Evolutionary conservation across 2,797 vertebrate species (phyloP).

Genomic region (Urophycis tenuis): DNA sequence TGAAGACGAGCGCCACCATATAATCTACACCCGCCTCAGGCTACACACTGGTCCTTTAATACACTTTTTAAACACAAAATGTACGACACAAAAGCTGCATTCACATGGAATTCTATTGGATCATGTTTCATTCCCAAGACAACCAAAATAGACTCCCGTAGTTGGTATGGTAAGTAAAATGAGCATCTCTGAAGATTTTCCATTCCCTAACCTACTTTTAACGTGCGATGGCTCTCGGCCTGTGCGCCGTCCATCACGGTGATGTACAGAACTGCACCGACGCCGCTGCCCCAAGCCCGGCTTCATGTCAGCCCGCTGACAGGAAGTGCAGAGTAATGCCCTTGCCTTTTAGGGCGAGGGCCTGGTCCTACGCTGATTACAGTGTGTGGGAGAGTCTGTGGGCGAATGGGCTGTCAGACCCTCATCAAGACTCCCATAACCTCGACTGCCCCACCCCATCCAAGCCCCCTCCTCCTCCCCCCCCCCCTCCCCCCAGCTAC

Average conservation of each 20-base stretch:
- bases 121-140: neutral
- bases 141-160: neutral
- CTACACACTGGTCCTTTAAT: slow-evolving; percentile 5
- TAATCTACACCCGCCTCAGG: slow-evolving; percentile 27
- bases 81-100: neutral
- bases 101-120: neutral
- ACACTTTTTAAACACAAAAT: neutral
- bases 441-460: neutral
- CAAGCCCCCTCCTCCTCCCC: too few species aligned
- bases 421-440: slow-evolving; percentile 23
- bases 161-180: neutral
- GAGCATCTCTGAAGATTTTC: slow-evolving; percentile 5
- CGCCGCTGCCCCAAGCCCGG: slow-evolving; percentile 4
- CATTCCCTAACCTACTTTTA: slow-evolving; percentile 8
- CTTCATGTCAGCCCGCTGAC: slow-evolving; percentile 23
- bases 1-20: slow-evolving; percentile 27
- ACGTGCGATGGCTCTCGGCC: neutral
- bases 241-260: slow-evolving; percentile 20
- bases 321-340: slow-evolving; percentile 33
- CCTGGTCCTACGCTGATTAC: slow-evolving; percentile 37
- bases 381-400: slow-evolving; percentile 28
- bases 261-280: neutral
- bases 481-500: slow-evolving; percentile 4
- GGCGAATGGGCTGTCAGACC: slow-evolving; percentile 27
- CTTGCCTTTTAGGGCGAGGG: slow-evolving; percentile 34